phyloP scores from a whole-genome alignment of 2,797 vertebrate genomes.

The Sylvilagus floridanus region DNA sequence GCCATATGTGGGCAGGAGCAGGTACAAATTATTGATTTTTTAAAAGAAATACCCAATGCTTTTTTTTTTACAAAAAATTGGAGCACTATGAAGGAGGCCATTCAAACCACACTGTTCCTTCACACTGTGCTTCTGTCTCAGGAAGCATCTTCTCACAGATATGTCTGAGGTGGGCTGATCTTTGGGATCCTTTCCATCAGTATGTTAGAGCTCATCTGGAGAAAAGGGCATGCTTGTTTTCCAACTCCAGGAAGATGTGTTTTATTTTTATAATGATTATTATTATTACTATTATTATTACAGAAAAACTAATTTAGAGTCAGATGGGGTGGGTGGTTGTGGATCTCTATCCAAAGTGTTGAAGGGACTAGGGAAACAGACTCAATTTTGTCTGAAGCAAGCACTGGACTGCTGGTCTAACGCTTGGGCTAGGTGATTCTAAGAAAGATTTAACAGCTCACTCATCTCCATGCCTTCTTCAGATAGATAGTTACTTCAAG shows the following conservation, averaged over 20 bases:
- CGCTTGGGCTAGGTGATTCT: background rate
- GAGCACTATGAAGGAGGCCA: background rate
- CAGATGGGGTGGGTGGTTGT: background rate
- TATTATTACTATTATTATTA: too few species aligned
- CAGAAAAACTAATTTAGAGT: background rate
- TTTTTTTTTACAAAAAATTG: slow-evolving; percentile 31
- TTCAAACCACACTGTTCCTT: background rate
- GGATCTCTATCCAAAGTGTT: background rate
- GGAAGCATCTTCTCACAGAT: slow-evolving; percentile 13
- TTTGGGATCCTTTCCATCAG: background rate
- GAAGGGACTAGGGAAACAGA: background rate
- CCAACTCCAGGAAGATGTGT: background rate
- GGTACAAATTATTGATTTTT: background rate
- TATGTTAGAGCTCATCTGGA: slow-evolving; percentile 26
- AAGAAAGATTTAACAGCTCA: slow-evolving; percentile 21
- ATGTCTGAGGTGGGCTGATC: background rate
- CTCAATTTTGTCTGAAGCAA: background rate
- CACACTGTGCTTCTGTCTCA: background rate
- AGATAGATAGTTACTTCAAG: background rate
- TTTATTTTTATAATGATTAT: background rate
- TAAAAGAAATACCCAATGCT: background rate
- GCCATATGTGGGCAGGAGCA: background rate
- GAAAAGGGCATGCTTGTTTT: background rate
- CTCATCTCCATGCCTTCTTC: slow-evolving; percentile 15
- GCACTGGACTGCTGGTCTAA: background rate